These are phyloP conservation scores for Phaethornis superciliosus DNA, from an alignment of 2,113 vertebrate species.

Conservation along the genomic window DNA sequence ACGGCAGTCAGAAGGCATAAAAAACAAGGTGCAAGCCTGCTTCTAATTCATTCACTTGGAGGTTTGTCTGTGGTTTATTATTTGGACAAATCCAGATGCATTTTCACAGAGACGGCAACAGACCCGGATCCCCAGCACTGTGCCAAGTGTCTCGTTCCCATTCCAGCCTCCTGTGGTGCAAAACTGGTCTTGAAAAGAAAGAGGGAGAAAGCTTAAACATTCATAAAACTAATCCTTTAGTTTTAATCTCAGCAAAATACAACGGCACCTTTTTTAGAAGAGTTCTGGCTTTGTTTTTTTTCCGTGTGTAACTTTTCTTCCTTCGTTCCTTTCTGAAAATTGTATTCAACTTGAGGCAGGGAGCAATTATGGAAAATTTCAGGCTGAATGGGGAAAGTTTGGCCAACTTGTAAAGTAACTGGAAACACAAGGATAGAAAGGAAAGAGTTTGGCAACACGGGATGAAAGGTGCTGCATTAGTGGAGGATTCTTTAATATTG, in stretches of 20 bases:
- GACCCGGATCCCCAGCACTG: not conserved
- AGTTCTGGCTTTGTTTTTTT: not conserved
- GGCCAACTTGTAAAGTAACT: constrained; percentile 18
- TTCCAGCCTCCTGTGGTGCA: not conserved
- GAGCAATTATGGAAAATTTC: constrained; percentile 51
- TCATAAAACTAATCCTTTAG: not conserved
- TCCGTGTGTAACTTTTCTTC: not conserved
- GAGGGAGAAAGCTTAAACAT: not conserved
- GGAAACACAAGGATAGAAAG: not conserved
- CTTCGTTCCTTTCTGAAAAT: not conserved
- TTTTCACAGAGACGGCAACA: not conserved
- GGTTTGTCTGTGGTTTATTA: not conserved
- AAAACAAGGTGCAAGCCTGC: not conserved
- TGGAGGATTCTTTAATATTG: not conserved
- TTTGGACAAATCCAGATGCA: not conserved
- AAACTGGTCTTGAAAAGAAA: not conserved
- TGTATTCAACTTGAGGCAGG: not conserved
- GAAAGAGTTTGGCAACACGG: not conserved
- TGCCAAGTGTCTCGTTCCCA: not conserved
- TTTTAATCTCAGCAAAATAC: not conserved
- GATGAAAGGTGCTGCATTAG: constrained; percentile 32
- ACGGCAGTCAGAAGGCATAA: not conserved
- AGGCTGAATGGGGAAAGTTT: not conserved
- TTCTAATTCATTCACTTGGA: not conserved
- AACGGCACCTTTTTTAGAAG: not conserved